These are phyloP conservation scores for Gortyna flavago DNA, from an alignment of 2,888 invertebrate genomes.

Conservation along the genomic window DNA sequence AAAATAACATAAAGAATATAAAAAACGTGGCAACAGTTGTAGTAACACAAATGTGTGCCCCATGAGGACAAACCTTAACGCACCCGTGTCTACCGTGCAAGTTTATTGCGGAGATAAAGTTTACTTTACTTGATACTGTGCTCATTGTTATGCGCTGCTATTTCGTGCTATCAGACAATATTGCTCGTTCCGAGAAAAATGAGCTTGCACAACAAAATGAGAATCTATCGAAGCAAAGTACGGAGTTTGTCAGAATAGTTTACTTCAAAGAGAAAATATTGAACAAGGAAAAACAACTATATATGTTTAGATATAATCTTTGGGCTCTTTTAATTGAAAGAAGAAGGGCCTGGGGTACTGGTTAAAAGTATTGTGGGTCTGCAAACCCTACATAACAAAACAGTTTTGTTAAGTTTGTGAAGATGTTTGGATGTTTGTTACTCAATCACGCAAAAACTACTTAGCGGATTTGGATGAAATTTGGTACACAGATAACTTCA, in stretches of 20 bases:
- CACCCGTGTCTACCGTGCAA: conserved; percentile 16
- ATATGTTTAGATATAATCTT: too few relatives aligned
- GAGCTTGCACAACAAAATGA: conserved; percentile 23
- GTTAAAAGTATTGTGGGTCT: neutral
- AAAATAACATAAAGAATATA: neutral
- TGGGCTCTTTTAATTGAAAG: neutral
- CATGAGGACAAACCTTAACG: neutral
- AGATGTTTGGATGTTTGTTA: too few relatives aligned
- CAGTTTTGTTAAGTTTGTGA: too few relatives aligned
- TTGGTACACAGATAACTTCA: too few relatives aligned
- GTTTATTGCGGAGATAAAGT: conserved; percentile 56
- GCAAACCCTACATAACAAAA: neutral
- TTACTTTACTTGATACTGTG: conserved; percentile 42
- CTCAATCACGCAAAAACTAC: too few relatives aligned
- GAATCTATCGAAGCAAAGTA: conserved; percentile 29
- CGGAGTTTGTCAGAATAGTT: neutral
- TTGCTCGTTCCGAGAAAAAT: conserved; percentile 49
- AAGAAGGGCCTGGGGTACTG: neutral
- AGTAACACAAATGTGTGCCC: neutral
- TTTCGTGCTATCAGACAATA: conserved; percentile 42
- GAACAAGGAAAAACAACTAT: neutral
- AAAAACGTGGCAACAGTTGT: neutral
- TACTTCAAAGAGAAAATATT: conserved; percentile 17
- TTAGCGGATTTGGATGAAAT: too few relatives aligned
- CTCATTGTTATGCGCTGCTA: conserved; percentile 52